A percentile compares a stretch with the other conserved stretches of the same genome.
phyloP scores from a whole-genome alignment of 2,888 invertebrate genomes.

The Stegophylla sp. region DNA sequence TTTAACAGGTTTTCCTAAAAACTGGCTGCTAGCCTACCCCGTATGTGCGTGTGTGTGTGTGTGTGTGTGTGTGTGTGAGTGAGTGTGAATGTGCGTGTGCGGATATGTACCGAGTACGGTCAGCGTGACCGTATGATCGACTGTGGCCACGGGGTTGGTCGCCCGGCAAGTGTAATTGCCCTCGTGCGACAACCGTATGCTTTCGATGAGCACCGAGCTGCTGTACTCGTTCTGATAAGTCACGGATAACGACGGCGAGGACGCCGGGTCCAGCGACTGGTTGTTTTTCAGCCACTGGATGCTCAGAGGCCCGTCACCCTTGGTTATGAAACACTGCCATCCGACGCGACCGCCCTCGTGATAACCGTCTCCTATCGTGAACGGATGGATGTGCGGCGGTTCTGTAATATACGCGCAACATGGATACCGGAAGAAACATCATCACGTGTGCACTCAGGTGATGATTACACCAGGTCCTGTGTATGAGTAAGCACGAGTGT shows the following conservation, averaged over 20 bases:
- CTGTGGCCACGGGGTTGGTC: conserved; percentile 74
- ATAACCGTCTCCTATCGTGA: conserved; percentile 67
- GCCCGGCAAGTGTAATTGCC: conserved; percentile 78
- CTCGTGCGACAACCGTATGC: conserved; percentile 73
- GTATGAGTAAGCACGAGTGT: background rate
- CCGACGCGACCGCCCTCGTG: conserved; percentile 67
- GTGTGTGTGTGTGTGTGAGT: background rate
- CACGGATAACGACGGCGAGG: conserved; percentile 59
- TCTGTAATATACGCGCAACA: conserved; percentile 65
- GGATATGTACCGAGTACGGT: conserved; percentile 73
- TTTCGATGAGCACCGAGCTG: conserved; percentile 73
- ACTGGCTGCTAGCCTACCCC: too few relatives aligned
- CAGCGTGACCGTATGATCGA: conserved; percentile 73
- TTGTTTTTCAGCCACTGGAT: conserved; percentile 70
- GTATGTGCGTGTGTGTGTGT: background rate
- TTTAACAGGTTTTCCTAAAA: too few relatives aligned
- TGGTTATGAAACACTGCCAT: conserved; percentile 67
- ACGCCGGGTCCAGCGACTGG: conserved; percentile 64
- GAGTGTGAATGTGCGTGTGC: background rate
- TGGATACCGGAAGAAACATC: background rate
- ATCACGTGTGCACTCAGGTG: background rate
- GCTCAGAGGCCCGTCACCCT: conserved; percentile 69
- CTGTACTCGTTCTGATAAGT: conserved; percentile 53
- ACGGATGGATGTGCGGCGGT: conserved; percentile 68
- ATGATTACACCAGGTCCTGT: background rate